Evolutionary conservation across 1,140 invertebrate genomes (phyloP), one percentile per base, ranked within the genome.

Genomic region (Scaptomyza graminum): DNA sequence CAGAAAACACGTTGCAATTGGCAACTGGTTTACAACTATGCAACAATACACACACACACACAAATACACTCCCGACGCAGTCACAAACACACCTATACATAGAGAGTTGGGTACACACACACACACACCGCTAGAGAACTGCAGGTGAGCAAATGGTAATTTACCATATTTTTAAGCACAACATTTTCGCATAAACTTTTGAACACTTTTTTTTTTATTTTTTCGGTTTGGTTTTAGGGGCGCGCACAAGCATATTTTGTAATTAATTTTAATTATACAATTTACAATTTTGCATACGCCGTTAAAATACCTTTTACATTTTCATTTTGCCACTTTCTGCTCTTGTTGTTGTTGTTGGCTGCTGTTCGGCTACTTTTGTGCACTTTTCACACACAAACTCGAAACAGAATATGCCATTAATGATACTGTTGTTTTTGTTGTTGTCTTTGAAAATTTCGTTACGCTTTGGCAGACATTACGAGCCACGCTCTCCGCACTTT

Each of bases 11-110:
- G 82, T 87, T 87, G 82, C 82, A 87, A 87, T 87, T 87, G 78
- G 78, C 82, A 85, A 85, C 82, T 85, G 82, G 82, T 85, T 87
- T 85, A 87, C 83, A 87, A 78, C 82, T 85, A 81, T 85, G 83
- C 82, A 85, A 82, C 78, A 75, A 65, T 63, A 72, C 18, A 61
- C 39, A 46, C 57, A 59, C 64, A 49, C 51, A 51, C 43, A 81
- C 16, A 66, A 37, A 81, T 16, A 51, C 52, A 65, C 41, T 34
- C 31, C 31, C 31, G 31, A 64, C 62, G 37, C 16, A 50, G 9
- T 31, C 28, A 66, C 46, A 54, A 25, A 60, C 34, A 60, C 51
- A 43, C 39, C 65, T 18, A 72, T 9, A 74, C 63, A 74, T 50
- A 34, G 8, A 34, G 9, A 9, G 31, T 9, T 9, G 9, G 31